phyloP scores from a whole-genome alignment of 2,888 invertebrate species.

The Malachius bipustulatus region DNA sequence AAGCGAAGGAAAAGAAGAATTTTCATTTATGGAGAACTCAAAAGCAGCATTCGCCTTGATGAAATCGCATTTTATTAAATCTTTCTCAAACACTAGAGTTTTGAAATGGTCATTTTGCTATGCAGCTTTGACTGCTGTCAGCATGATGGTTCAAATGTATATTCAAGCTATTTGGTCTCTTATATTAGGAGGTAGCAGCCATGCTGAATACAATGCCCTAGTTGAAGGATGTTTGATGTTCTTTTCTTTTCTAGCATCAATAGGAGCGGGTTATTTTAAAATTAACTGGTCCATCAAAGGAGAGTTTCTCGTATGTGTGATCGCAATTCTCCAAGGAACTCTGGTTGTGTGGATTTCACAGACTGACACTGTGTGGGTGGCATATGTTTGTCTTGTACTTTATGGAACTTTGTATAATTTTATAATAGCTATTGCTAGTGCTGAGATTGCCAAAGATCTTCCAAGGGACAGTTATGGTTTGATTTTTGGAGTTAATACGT shows the following conservation, averaged over 20 bases:
- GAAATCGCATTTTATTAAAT: conserved; percentile 44
- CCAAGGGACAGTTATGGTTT: conserved; percentile 77
- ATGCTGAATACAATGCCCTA: conserved; percentile 45
- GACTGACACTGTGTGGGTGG: conserved; percentile 40
- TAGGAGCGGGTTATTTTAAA: conserved; percentile 41
- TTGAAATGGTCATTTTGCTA: conserved; percentile 70
- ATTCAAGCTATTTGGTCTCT: conserved; percentile 75
- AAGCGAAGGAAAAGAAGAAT: no score
- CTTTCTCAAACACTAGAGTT: conserved; percentile 48
- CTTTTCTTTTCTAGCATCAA: conserved; percentile 50
- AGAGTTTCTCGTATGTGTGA: conserved; percentile 38
- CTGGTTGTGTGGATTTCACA: conserved; percentile 39
- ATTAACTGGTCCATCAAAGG: conserved; percentile 37
- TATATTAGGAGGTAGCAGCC: conserved; percentile 42
- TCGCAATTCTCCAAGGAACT: conserved; percentile 43
- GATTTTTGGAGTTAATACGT: conserved; percentile 82
- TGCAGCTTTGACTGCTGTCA: conserved; percentile 61
- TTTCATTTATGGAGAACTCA: no score
- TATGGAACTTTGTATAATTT: conserved; percentile 71
- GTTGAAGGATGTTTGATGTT: conserved; percentile 68
- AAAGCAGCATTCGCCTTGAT: conserved; percentile 42
- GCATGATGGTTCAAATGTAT: conserved; percentile 61
- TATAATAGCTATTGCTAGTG: conserved; percentile 70
- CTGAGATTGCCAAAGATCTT: conserved; percentile 74
- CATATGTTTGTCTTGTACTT: conserved; percentile 63